Percentiles rank a stretch among this genome's conserved stretches.
These are phyloP conservation scores for human (Homo sapiens) DNA, from an alignment of 2,113 vertebrate species.

Conservation along the genomic window DNA sequence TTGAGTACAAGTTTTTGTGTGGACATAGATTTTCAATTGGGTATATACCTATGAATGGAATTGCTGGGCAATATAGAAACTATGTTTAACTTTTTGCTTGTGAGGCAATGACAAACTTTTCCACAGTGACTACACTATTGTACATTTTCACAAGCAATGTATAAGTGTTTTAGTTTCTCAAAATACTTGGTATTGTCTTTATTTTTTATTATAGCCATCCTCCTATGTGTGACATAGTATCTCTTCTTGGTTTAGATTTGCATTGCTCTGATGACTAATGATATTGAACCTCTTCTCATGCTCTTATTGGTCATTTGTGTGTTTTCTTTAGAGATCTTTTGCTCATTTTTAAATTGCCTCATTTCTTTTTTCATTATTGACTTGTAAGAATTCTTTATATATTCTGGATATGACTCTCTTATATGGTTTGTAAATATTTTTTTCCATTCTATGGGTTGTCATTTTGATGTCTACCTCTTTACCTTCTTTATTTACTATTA, in stretches of 20 bases:
- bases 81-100: background rate
- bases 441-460: background rate
- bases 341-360: background rate
- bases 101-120: background rate
- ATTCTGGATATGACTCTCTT: background rate
- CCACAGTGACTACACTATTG: background rate
- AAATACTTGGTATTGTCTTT: background rate
- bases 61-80: background rate
- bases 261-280: background rate
- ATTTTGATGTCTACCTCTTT: background rate
- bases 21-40: background rate
- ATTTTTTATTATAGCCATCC: background rate
- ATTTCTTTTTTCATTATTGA: constrained; percentile 26
- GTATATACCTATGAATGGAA: background rate
- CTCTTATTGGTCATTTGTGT: background rate
- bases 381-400: background rate
- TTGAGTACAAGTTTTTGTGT: background rate
- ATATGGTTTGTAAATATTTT: background rate
- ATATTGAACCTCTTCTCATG: background rate
- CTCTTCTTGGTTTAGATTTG: constrained; percentile 35
- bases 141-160: background rate
- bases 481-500: background rate
- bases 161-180: background rate
- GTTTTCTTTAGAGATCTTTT: background rate
- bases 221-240: background rate